These are phyloP conservation scores for Thaleichthys pacificus DNA, from an alignment of 2,797 vertebrate genomes.

Conservation along the genomic window DNA sequence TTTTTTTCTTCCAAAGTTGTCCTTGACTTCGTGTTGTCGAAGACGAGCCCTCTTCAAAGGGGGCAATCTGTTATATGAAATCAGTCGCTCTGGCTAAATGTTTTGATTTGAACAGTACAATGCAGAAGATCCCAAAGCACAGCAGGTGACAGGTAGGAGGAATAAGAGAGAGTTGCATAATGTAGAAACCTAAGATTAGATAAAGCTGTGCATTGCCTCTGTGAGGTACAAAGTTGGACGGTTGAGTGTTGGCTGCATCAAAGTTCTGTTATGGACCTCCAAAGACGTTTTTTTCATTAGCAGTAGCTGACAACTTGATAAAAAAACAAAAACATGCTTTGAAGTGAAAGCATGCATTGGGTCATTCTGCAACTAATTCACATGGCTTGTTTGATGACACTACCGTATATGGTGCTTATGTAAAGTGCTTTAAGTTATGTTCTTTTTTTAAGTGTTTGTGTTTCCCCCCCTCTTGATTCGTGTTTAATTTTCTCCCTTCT, in stretches of 20 bases:
- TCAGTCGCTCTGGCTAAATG: too few relatives aligned
- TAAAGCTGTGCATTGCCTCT: neutral
- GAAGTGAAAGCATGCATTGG: constrained; percentile 1
- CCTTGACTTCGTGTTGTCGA: neutral
- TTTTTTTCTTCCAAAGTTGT: too few relatives aligned
- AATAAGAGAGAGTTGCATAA: neutral
- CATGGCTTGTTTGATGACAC: neutral
- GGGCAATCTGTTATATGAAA: neutral
- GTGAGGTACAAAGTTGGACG: neutral
- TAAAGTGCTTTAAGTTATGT: constrained; percentile 13
- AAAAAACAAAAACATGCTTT: neutral
- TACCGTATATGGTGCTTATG: neutral
- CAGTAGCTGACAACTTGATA: neutral
- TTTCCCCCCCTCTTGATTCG: constrained; percentile 20
- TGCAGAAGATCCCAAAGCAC: neutral
- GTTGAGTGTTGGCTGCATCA: neutral
- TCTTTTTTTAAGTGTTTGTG: neutral
- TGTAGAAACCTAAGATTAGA: neutral
- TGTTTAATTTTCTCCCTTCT: constrained; percentile 40
- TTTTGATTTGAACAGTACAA: neutral
- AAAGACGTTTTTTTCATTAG: too few relatives aligned
- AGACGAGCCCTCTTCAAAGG: neutral
- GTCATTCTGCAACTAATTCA: neutral
- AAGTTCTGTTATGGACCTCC: neutral
- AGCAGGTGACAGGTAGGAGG: neutral